These are phyloP conservation scores for Megaleporinus macrocephalus DNA, from an alignment of 2,113 vertebrate genomes.

Conservation along the genomic window DNA sequence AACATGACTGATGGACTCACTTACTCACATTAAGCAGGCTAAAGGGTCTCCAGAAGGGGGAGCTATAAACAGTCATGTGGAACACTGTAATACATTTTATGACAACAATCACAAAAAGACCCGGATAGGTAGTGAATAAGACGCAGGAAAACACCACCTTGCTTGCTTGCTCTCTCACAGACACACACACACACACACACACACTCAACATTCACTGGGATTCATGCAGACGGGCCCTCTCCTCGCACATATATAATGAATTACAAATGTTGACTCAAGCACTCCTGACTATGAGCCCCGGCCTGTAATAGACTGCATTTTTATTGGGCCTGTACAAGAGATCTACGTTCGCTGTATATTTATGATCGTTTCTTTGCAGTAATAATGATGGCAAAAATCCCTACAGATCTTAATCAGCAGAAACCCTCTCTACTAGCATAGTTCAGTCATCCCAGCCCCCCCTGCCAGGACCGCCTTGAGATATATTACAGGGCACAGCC, in stretches of 20 bases:
- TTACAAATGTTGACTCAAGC: conserved; percentile 49
- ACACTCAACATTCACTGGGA: neutral
- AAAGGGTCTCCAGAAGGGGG: too few relatives aligned
- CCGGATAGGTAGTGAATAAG: neutral
- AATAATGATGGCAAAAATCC: conserved; percentile 29
- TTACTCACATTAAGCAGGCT: too few relatives aligned
- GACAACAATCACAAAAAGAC: too few relatives aligned
- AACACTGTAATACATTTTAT: too few relatives aligned
- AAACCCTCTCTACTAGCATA: neutral
- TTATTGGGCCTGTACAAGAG: neutral
- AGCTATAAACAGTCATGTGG: too few relatives aligned
- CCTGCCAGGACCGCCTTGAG: conserved; percentile 2
- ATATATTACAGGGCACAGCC: conserved; percentile 5
- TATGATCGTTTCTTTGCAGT: conserved; percentile 31
- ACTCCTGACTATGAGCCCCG: conserved; percentile 1
- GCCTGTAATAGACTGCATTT: conserved; percentile 25
- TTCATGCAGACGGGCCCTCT: neutral
- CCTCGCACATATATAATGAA: conserved; percentile 23
- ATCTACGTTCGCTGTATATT: conserved; percentile 25
- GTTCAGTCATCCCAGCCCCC: neutral
- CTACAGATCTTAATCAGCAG: conserved; percentile 37
- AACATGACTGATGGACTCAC: too few relatives aligned
- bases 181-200: neutral
- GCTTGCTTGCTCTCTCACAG: neutral
- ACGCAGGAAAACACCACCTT: neutral